Conservation (phyloP, 2,888 invertebrate genomes). For the Tinea pellionella region DNA sequence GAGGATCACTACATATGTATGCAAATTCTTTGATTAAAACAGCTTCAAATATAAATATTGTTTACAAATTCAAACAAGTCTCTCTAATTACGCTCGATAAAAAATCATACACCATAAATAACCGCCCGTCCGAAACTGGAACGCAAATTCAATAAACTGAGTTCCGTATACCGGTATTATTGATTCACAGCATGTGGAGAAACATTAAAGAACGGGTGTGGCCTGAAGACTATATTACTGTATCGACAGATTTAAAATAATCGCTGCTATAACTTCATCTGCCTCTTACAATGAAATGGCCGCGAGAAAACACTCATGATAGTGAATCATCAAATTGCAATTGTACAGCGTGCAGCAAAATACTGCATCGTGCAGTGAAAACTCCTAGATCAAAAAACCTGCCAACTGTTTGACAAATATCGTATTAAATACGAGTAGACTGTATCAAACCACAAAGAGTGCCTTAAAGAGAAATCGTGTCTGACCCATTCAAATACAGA, state of each 20-base stretch:
- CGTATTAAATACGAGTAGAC: background rate
- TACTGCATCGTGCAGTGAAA: background rate
- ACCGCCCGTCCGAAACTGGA: background rate
- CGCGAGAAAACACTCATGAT: background rate
- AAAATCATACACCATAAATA: background rate
- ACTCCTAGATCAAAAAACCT: background rate
- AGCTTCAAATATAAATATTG: background rate
- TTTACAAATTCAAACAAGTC: background rate
- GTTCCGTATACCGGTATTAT: constrained; percentile 1
- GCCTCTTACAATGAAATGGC: constrained; percentile 7
- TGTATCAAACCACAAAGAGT: too few relatives aligned
- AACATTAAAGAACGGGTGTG: background rate
- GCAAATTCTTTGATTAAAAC: background rate
- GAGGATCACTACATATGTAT: background rate
- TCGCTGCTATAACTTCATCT: background rate
- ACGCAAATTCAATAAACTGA: constrained; percentile 6
- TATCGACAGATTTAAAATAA: constrained; percentile 11
- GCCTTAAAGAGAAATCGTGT: too few relatives aligned
- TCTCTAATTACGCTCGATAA: background rate
- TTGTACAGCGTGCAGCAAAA: background rate
- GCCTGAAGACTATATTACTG: background rate
- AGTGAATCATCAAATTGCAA: constrained; percentile 1
- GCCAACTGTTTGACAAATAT: background rate
- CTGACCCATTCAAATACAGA: too few relatives aligned
- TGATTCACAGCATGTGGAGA: background rate